These are phyloP conservation scores for Pocillopora grandis DNA, from an alignment of 92 coral and sea anemone genomes.

Conservation along the genomic window DNA sequence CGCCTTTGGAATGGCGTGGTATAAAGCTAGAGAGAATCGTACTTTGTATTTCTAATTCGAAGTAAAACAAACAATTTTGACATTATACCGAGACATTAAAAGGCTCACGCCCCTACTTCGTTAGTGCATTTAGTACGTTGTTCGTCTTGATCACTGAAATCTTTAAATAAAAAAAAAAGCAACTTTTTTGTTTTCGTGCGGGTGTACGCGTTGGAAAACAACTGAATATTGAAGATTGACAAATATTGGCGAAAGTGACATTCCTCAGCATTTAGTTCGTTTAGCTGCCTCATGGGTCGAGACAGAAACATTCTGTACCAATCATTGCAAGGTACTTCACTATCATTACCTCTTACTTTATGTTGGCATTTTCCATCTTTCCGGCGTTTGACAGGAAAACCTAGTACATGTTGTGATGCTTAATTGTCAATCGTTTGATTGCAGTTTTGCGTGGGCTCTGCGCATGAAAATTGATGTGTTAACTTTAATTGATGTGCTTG, in stretches of 20 bases:
- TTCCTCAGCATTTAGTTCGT: slow-evolving; percentile 4
- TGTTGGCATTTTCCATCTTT: slow-evolving; percentile 24
- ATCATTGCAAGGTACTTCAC: not conserved
- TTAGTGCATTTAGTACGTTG: not conserved
- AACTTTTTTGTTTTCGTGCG: slow-evolving; percentile 5
- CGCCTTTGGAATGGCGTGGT: not conserved
- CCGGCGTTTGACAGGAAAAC: slow-evolving; percentile 30
- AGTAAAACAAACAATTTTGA: not conserved
- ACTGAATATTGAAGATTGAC: slow-evolving; percentile 36
- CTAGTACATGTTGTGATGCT: not conserved
- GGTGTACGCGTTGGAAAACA: not conserved
- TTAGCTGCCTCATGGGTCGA: not conserved
- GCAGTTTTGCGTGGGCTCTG: too few species aligned
- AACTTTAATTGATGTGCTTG: too few species aligned
- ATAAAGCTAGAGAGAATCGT: not conserved
- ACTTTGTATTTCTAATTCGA: not conserved
- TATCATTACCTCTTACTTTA: slow-evolving; percentile 28
- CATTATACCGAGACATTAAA: not conserved
- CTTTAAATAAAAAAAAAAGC: not conserved
- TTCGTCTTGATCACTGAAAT: not conserved
- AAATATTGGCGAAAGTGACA: not conserved
- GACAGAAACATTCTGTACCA: slow-evolving; percentile 39
- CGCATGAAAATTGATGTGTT: too few species aligned
- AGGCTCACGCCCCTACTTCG: slow-evolving; percentile 15
- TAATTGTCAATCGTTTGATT: not conserved